These are phyloP conservation scores for Umimayanthus chanpuru DNA, from an alignment of 92 coral and sea anemone species.

Conservation along the genomic window DNA sequence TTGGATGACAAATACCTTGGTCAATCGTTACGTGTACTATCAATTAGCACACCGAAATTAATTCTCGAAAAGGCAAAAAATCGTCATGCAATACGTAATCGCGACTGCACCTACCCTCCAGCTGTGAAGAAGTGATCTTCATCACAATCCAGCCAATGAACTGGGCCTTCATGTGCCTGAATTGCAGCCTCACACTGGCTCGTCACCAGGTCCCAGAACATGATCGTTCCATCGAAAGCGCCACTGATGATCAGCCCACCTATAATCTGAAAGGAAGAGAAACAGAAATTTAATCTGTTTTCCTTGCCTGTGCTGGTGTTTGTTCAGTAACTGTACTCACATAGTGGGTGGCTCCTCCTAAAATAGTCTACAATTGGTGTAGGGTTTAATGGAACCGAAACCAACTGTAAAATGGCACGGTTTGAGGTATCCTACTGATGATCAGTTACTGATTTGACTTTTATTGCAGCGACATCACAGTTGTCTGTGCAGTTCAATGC, in stretches of 20 bases:
- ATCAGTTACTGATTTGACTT: too few species aligned
- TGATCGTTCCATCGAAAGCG: constrained; percentile 89
- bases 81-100: neutral
- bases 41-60: too few species aligned
- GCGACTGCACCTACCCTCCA: constrained; percentile 53
- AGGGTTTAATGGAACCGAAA: too few species aligned
- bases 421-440: too few species aligned
- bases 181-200: constrained; percentile 81
- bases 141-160: constrained; percentile 72
- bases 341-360: too few species aligned
- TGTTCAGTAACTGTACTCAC: too few species aligned
- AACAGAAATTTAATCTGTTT: too few species aligned
- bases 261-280: constrained; percentile 56
- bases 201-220: constrained; percentile 91
- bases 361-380: too few species aligned
- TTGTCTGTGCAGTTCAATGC: too few species aligned
- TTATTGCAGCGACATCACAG: too few species aligned
- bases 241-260: constrained; percentile 88
- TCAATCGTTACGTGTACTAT: neutral
- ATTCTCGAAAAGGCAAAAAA: neutral
- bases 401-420: too few species aligned
- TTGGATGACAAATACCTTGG: neutral
- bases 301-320: too few species aligned
- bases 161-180: constrained; percentile 96
- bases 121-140: constrained; percentile 79